These are phyloP conservation scores for Perca schrenkii DNA, from an alignment of 2,113 vertebrate genomes.

Conservation along the genomic window DNA sequence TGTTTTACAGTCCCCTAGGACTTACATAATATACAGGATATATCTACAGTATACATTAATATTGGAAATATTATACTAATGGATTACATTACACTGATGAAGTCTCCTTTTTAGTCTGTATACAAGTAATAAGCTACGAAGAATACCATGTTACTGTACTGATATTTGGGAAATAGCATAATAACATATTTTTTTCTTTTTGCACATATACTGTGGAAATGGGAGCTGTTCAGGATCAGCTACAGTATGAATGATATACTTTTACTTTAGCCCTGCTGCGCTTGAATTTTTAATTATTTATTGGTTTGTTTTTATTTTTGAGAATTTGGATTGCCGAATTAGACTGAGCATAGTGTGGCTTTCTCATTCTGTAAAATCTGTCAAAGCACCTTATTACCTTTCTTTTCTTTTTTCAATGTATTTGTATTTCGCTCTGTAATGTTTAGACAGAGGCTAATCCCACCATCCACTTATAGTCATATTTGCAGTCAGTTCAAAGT, in stretches of 20 bases:
- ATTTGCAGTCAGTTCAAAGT: neutral
- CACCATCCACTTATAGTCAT: neutral
- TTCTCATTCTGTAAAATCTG: slow-evolving; percentile 12
- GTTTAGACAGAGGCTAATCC: neutral
- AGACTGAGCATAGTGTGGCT: neutral
- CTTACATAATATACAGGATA: slow-evolving; percentile 8
- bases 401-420: neutral
- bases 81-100: neutral
- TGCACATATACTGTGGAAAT: neutral
- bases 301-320: slow-evolving; percentile 10
- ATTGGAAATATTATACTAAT: slow-evolving; percentile 13
- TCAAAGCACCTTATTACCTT: slow-evolving; percentile 12
- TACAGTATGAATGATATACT: neutral
- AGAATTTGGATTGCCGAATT: neutral
- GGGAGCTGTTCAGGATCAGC: neutral
- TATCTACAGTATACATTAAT: slow-evolving; percentile 7
- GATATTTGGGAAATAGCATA: slow-evolving; percentile 20
- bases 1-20: neutral
- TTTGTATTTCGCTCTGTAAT: slow-evolving; percentile 1
- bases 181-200: neutral
- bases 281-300: slow-evolving; percentile 18
- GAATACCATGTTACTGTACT: slow-evolving; percentile 38
- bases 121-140: slow-evolving; percentile 45
- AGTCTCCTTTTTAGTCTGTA: neutral
- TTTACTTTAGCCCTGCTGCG: slow-evolving; percentile 26